Base-by-base conservation (phyloP, 2,113 vertebrate genomes). In the Neodontobutis hainanensis region DNA sequence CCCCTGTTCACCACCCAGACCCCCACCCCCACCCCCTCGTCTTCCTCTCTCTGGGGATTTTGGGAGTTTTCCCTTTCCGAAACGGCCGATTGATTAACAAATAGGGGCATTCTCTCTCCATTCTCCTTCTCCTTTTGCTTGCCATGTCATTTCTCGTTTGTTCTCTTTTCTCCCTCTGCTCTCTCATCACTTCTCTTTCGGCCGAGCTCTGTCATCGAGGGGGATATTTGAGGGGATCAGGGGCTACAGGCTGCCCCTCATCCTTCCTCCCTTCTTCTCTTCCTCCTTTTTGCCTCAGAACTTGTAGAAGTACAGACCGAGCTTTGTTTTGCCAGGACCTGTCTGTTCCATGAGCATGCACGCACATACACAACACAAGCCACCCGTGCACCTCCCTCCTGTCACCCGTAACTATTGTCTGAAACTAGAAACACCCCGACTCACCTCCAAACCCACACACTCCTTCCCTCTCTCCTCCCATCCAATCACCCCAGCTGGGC, bases 181-280 rank as follows among this genome's bases (percentile, higher is more conserved):
- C 89, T 89, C 84, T 91, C 90, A 91, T 88, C 90, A 87, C 91
- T 85, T 91, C 87, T 84, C 85, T 86, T 84, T 90, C 56, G 85
- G 86, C 87, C 68, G 71, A 75, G 91, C 94, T 92, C 92, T 98
- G 95, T 98, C 95, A 96, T 85, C 95, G 93, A 89, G 84, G 93
- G 94, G 95, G 93, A 96, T 96, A 97, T 96, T 95, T 93, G 90
- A 93, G 93, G 94, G 92, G 92, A 93, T 90, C 93, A 87, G 67
- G 86, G 91, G 75, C 86, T 89, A 92, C 89, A 87, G 90, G 94
- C 92, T 92, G 90, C 73, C 88, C 85, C 85, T 83, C 72, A 36
- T 45, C 64, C 70, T 65, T 67, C 65, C 81, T 57, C 57, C 51
- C 70, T 67, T 75, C 55, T 53, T 48, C 73, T 65, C 61, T 14